These are phyloP conservation scores for Phoxinus phoxinus DNA, from an alignment of 2,113 vertebrate genomes.

Conservation along the genomic window DNA sequence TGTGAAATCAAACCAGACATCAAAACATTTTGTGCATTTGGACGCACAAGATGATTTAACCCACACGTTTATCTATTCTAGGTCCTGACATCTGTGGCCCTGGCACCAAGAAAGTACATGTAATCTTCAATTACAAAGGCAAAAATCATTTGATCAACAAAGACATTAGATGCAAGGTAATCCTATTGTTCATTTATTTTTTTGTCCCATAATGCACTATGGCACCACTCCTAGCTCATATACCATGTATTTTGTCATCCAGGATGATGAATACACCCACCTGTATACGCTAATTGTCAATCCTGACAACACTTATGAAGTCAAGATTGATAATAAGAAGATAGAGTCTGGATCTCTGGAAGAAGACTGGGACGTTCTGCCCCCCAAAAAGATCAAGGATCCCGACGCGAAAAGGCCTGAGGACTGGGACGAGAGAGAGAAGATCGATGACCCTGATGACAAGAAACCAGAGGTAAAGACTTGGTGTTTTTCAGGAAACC, in stretches of 20 bases:
- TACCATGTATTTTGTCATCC: conserved; percentile 30
- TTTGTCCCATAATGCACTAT: neutral
- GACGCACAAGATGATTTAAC: neutral
- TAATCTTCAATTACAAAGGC: conserved; percentile 86
- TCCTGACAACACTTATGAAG: conserved; percentile 85
- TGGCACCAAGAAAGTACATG: conserved; percentile 86
- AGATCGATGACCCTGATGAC: conserved; percentile 82
- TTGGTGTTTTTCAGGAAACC: neutral
- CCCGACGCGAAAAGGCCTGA: conserved; percentile 81
- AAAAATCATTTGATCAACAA: conserved; percentile 87
- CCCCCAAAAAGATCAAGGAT: conserved; percentile 82
- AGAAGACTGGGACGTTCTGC: conserved; percentile 85
- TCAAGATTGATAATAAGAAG: conserved; percentile 88
- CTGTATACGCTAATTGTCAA: conserved; percentile 83
- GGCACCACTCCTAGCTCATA: neutral
- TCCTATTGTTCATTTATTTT: neutral
- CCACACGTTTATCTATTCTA: conserved; percentile 54
- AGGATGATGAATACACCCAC: conserved; percentile 85
- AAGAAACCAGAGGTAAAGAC: conserved; percentile 81
- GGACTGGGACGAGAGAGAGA: conserved; percentile 84
- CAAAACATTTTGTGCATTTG: neutral
- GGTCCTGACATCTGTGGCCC: conserved; percentile 89
- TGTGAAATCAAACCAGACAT: neutral
- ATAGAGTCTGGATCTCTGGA: conserved; percentile 81
- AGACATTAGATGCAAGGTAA: conserved; percentile 84